Base-by-base conservation (phyloP, 1,140 invertebrate genomes). In the Papilio polyxenes region DNA sequence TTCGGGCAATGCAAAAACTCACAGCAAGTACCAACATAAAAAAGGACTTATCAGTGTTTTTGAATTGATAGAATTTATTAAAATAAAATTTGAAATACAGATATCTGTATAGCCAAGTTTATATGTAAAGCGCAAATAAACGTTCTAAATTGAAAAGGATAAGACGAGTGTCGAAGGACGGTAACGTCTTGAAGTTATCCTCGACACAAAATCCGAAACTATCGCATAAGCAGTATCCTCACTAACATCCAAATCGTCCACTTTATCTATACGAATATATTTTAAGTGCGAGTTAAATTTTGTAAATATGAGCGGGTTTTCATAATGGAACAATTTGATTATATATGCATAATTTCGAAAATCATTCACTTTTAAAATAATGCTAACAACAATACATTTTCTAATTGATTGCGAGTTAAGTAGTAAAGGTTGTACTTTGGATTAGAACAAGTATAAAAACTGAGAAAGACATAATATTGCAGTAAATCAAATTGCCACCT, bases 91-190 rank as follows among this genome's bases (percentile, higher is more conserved):
- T 56, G 8, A 11, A 6, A 59, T 1, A 59, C 56, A 59, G 5
- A n/a, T n/a, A 11, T 65, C 13, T 37, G 23, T 31, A n/a, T 72
- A 31, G 3, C 20, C 9, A 65, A 3, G 5, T 72, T 37, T 23
- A 72, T 23, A 37, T 37, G 23, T 72, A 72, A 72, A 72, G 23
- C 31, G 65, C 31, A 72, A 40, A 72, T 72, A 72, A 72, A 72
- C 65, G 65, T 72, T 72, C 65, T 40, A 72, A 72, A 72, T 72
- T 72, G 65, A 72, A 72, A 72, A 37, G 65, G 65, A 72, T 72
- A 72, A 37, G 65, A 15, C 65, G 65, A 72, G 23, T 72, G 31
- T 17, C 31, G 65, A 15, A 72, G 65, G 23, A 72, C 31, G 65
- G 62, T 31, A 65, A 11, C 65, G 65, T 72, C 65, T 72, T 72